Evolutionary conservation across 2,113 vertebrate species (phyloP), one percentile per base, ranked within the genome.

Genomic region (Paradisaea rubra): DNA sequence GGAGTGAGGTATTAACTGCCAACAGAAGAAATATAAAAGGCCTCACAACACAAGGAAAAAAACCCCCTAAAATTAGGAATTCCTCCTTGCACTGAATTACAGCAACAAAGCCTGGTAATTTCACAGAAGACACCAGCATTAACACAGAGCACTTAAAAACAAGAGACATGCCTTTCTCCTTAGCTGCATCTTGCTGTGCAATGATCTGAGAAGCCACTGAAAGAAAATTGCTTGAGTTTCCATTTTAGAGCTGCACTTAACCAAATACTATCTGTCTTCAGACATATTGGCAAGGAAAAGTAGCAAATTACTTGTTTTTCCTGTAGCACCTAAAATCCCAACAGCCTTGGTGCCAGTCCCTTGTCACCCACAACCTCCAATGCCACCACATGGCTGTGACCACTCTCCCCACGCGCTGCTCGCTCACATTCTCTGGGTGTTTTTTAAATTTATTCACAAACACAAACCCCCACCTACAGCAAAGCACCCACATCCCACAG

Each of bases 171-270:
- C 73, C 24, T 93, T 94, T 86, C 93, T 91, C 89, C 88, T 66
- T 78, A 85, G 95, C 88, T 85, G 81, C 89, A 90, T 91, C 89
- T 92, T 91, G 94, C 95, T 84, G 94, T 49, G 53, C 70, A 92
- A 83, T 14, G 56, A 89, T 93, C 91, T 81, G 94, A 97, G 95
- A 74, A 95, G 87, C 44, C 85, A 92, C 92, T 87, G 93, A 91
- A 95, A 95, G 90, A 93, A 97, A 97, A 97, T 70, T 82, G 95
- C 94, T 96, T 88, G 81, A 82, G 87, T 97, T 97, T 97, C 95
- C 91, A 72, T 95, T 96, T 93, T 86, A 95, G 89, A 96, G 93
- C 95, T 77, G 94, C 83, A 81, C 90, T 96, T 97, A 93, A 88
- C 84, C 93, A 94, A 96, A 95, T 63, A 42, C 86, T 41, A 92